Conservation (phyloP, 2,797 vertebrate genomes). For the Myotis findleyi region DNA sequence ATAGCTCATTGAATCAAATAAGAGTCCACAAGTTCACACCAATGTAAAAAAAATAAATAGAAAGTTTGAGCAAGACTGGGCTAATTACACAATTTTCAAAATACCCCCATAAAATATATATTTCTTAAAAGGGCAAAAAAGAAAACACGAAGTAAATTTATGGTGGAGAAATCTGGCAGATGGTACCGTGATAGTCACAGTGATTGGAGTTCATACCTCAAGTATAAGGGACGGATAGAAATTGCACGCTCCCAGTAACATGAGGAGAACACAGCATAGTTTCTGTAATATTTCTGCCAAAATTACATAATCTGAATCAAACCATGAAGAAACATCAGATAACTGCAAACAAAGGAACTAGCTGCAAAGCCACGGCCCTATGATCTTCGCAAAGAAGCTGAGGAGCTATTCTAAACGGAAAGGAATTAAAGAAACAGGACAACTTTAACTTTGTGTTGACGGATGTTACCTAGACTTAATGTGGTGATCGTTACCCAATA, state of each 20-base stretch:
- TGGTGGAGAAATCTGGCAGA: not conserved
- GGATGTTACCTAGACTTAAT: not conserved
- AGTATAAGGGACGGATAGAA: not conserved
- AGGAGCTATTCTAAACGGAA: not conserved
- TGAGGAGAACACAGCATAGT: not conserved
- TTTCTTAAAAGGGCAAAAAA: constrained; percentile 19
- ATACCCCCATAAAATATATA: not conserved
- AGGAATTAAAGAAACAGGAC: not conserved
- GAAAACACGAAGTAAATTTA: not conserved
- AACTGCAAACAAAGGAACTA: not conserved
- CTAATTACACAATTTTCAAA: constrained; percentile 13
- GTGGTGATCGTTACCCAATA: not conserved
- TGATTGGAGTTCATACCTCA: not conserved
- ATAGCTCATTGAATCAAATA: not conserved
- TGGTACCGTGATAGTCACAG: not conserved
- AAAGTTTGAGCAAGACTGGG: not conserved
- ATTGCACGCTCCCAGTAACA: not conserved
- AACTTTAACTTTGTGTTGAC: not conserved
- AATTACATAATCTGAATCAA: not conserved
- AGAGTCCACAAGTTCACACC: not conserved
- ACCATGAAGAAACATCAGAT: not conserved
- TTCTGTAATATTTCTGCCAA: constrained; percentile 22
- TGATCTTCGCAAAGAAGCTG: not conserved
- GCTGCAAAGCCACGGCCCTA: not conserved
- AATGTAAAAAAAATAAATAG: not conserved